Conservation (phyloP, 2,888 invertebrate genomes). For the Hymenopus coronatus region DNA sequence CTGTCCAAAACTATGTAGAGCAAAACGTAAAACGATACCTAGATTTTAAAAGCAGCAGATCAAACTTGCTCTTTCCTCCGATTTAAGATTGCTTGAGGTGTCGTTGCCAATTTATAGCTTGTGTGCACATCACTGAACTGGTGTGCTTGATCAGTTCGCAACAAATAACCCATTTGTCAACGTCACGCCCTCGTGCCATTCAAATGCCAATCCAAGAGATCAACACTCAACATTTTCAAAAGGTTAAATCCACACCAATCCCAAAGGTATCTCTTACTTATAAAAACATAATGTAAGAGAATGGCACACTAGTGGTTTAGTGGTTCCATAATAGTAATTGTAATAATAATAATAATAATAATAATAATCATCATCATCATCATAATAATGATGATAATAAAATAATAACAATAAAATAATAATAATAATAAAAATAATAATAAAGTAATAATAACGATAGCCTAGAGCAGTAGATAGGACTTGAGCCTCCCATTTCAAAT, state of each 20-base stretch:
- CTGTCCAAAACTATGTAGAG: too few species aligned
- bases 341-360: neutral
- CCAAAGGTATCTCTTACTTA: neutral
- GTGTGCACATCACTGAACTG: neutral
- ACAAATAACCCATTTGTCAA: neutral
- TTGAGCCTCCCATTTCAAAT: too few species aligned
- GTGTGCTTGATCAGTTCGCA: neutral
- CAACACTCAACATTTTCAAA: neutral
- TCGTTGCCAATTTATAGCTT: neutral
- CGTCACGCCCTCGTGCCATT: neutral
- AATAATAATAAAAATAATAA: too few species aligned
- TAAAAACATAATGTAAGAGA: neutral
- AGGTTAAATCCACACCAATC: neutral
- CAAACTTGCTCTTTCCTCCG: too few species aligned
- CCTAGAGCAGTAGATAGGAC: too few species aligned
- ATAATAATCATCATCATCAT: too few species aligned
- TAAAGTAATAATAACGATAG: too few species aligned
- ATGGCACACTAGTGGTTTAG: neutral
- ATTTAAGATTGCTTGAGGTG: too few species aligned
- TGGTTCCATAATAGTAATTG: neutral
- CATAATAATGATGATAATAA: too few species aligned
- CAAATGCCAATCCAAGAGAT: neutral
- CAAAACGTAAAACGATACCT: too few species aligned
- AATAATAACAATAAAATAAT: too few species aligned
- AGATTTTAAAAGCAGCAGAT: too few species aligned